These are phyloP conservation scores for Coreius guichenoti DNA, from an alignment of 2,797 vertebrate genomes.

Conservation along the genomic window DNA sequence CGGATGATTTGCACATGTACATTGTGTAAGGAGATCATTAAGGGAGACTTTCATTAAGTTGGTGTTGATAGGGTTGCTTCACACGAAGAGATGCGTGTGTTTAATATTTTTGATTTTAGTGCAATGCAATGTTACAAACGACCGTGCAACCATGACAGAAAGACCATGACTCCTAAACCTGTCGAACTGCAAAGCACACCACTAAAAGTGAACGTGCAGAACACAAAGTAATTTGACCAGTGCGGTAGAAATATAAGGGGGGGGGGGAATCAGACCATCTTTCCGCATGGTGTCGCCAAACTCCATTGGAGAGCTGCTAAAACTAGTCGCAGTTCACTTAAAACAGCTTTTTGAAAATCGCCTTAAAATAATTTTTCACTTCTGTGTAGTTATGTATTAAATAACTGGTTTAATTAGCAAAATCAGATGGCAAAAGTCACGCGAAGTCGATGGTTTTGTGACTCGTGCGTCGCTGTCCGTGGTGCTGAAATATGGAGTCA, in stretches of 20 bases:
- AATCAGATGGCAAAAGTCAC: neutral
- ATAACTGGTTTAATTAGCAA: neutral
- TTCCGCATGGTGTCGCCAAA: slow-evolving; percentile 72
- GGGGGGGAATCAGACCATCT: slow-evolving; percentile 57
- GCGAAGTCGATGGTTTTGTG: neutral
- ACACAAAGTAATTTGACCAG: slow-evolving; percentile 63
- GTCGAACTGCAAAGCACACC: neutral
- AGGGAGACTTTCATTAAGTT: neutral
- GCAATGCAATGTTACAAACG: neutral
- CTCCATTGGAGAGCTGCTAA: slow-evolving; percentile 47
- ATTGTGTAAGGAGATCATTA: neutral
- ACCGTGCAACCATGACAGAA: neutral
- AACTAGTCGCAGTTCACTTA: slow-evolving; percentile 45
- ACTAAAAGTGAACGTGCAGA: slow-evolving; percentile 45
- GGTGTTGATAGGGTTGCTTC: slow-evolving; percentile 1
- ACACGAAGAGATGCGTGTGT: neutral
- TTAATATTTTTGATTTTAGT: neutral
- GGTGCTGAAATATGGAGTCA: slow-evolving; percentile 18
- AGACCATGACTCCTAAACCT: neutral
- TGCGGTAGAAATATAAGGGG: slow-evolving; percentile 54
- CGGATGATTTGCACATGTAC: neutral
- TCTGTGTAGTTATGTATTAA: neutral
- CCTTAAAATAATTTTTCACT: neutral
- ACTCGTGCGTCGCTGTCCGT: neutral
- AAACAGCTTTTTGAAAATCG: slow-evolving; percentile 2